phyloP scores from a whole-genome alignment of 2,797 vertebrate genomes.

The Decapterus maruadsi region DNA sequence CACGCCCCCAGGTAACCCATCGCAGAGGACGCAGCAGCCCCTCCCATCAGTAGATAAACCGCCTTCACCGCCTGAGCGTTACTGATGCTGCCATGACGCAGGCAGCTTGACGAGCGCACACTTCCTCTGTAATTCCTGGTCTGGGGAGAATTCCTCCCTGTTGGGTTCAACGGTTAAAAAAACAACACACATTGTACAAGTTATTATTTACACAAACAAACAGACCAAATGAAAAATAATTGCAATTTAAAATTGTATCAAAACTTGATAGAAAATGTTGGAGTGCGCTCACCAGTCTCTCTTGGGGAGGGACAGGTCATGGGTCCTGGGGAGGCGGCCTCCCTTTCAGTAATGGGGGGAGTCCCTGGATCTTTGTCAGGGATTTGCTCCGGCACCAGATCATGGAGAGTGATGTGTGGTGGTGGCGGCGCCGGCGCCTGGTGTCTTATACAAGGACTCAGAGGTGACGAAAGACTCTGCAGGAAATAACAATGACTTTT shows the following conservation, averaged over 20 bases:
- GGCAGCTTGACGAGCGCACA: constrained; percentile 66
- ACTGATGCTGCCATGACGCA: constrained; percentile 80
- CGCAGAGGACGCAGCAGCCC: constrained; percentile 83
- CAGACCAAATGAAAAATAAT: not conserved
- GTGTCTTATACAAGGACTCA: constrained; percentile 74
- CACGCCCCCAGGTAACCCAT: constrained; percentile 82
- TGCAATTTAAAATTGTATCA: not conserved
- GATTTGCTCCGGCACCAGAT: constrained; percentile 73
- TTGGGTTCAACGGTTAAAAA: constrained; percentile 12
- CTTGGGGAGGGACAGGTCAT: constrained; percentile 46
- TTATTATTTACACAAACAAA: not conserved
- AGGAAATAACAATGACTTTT: not conserved
- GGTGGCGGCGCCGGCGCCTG: constrained; percentile 57
- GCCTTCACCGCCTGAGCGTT: constrained; percentile 75
- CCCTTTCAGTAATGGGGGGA: constrained; percentile 65
- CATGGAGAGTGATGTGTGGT: constrained; percentile 73
- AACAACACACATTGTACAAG: not conserved
- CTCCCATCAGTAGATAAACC: constrained; percentile 85
- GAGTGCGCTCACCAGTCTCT: constrained; percentile 60
- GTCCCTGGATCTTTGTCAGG: constrained; percentile 74
- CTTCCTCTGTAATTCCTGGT: constrained; percentile 55
- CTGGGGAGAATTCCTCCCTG: constrained; percentile 68
- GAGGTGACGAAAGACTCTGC: constrained; percentile 77
- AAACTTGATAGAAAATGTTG: not conserved
- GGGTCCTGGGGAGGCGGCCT: constrained; percentile 52